Evolutionary conservation across 2,888 invertebrate species (phyloP), one percentile per base, ranked within the genome.

Genomic region (Eupeodes latifasciatus): DNA sequence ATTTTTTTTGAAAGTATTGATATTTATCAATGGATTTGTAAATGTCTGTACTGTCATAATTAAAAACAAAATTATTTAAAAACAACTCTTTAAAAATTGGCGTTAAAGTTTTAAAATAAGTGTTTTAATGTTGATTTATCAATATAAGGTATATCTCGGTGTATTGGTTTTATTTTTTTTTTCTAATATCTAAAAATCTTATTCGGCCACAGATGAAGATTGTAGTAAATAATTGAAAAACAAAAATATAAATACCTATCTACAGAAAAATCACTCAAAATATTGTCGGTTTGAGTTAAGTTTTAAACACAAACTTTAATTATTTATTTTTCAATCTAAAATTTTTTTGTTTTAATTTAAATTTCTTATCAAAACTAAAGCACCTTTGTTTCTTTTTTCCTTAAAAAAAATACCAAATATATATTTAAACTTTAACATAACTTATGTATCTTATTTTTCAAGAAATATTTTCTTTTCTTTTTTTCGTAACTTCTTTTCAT

Each of bases 401-500:
- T 59, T 27, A 3, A 27, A 27, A 55, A 55, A 77, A 53, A 77
- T 64, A 75, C 36, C 72, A 75, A 61, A 62, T 72, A 69, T 69
- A 85, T 76, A 55, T 55, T 71, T 51, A 40, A 71, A 40, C 36
- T 75, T 79, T 66, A 62, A 76, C 53, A 71, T 14, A 62, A 76
- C 59, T 59, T 19, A 66, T 57, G 78, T 49, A 47, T 59, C 55
- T 76, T 76, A 81, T 69, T 79, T 86, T 83, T 53, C n/a, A 74
- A 78, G 74, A 34, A 77, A 61, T 81, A 57, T 69, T 82, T 79
- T 27, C 27, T 1, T 27, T 27, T 27, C 2, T 27, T 71, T 71
- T 77, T 81, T 89, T 72, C 59, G 74, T 85, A 84, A 84, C 81
- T 88, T 80, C 75, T 77, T 81, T 71, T 53, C 61, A 88, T 81